Evolutionary conservation across 2,888 invertebrate species (phyloP), one percentile per base, ranked within the genome.

Genomic region (Patella ulyssiponensis): DNA sequence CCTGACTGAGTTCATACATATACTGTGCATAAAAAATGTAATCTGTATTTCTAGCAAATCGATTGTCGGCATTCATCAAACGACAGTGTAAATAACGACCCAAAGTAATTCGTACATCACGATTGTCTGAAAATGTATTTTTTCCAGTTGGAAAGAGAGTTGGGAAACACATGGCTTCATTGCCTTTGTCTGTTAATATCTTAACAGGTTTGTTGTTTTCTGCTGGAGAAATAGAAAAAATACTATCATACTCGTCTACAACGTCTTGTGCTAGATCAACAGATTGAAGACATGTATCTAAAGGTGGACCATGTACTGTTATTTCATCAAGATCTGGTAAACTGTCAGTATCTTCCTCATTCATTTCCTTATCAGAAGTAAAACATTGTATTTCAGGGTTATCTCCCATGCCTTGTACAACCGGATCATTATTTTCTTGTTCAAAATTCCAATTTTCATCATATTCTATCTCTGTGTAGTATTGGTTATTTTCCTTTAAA

Each of bases 1-100:
- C 73, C 27, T 75, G 51, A 2, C 79, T 51, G 27, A 81, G 53
- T 72, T 81, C 81, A 11, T 71, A 74, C n/a, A 79, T 17, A 44
- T 79, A 81, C 23, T 81, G 81, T 17, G 58, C 73, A 74, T 58
- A 81, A 44, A 79, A 81, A 3, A 81, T 69, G 54, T 77, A 79
- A 20, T 73, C 64, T 9, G 69, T 54, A 56, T 79, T 76, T 58
- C 27, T 69, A 20, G 79, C 77, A 76, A 79, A 81, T 17, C 76
- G 56, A 51, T 69, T 52, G 23, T 79, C 77, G 15, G 53, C 73
- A 69, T 44, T 71, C 54, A 79, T 69, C 14, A 80, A 69, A 23
- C 79, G 69, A 1, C 27, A 33, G 7, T 79, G 69, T 44, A 79
- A 73, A 69, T 80, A 80, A 53, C 74, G 74, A 15, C 69, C 51